A percentile compares a stretch with the other conserved stretches of the same genome.
These are phyloP conservation scores for Xanthia icteritia DNA, from an alignment of 2,888 invertebrate species.

Conservation along the genomic window DNA sequence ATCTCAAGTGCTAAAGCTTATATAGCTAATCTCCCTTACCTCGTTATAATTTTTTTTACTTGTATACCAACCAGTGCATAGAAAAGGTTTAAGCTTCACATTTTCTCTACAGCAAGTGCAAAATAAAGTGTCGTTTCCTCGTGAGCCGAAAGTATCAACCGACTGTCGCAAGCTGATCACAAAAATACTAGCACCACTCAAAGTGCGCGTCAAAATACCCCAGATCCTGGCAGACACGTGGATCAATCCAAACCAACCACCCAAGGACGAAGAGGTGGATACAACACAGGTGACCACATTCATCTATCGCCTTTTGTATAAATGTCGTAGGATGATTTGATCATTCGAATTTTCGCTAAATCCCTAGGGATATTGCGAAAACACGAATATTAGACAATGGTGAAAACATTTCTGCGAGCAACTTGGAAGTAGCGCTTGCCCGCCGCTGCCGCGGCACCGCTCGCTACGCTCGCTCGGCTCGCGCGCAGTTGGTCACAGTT, in stretches of 20 bases:
- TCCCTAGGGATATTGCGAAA: too few relatives aligned
- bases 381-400: too few relatives aligned
- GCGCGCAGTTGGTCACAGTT: too few relatives aligned
- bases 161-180: slow-evolving; percentile 93
- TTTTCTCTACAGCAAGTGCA: slow-evolving; percentile 92
- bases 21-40: not conserved
- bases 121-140: slow-evolving; percentile 92
- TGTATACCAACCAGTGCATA: too few relatives aligned
- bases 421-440: too few relatives aligned
- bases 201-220: slow-evolving; percentile 91
- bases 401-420: too few relatives aligned
- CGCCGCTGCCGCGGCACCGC: too few relatives aligned
- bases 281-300: slow-evolving; percentile 57
- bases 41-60: not conserved
- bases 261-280: slow-evolving; percentile 80
- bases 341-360: too few relatives aligned
- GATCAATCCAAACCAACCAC: slow-evolving; percentile 88
- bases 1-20: not conserved
- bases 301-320: not conserved
- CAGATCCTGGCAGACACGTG: slow-evolving; percentile 93
- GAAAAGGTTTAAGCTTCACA: not conserved
- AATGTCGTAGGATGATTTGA: too few relatives aligned
- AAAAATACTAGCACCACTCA: slow-evolving; percentile 93
- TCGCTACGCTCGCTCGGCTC: too few relatives aligned
- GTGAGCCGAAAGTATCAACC: slow-evolving; percentile 91